These are phyloP conservation scores for Drosophila truncata DNA, from an alignment of 1,140 invertebrate species.

Conservation along the genomic window DNA sequence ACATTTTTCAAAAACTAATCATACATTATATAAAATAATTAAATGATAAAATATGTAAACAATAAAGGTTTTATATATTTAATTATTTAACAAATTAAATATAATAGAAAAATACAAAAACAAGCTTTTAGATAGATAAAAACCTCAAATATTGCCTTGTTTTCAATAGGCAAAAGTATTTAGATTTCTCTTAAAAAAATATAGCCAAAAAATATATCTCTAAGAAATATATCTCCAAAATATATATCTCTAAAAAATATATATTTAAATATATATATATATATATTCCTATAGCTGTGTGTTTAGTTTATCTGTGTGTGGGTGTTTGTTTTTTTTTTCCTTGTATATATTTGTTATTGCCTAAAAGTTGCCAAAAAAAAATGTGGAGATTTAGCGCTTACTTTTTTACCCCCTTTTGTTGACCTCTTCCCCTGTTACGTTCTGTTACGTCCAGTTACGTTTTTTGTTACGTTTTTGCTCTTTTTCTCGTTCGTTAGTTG, in stretches of 20 bases:
- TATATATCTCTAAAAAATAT: not conserved
- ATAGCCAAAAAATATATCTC: not conserved
- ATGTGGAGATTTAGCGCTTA: conserved; percentile 52
- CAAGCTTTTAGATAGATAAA: not conserved
- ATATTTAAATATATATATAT: no score
- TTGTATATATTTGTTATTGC: conserved; percentile 46
- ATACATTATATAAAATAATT: not conserved
- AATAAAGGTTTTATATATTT: not conserved
- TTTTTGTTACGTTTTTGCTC: conserved; percentile 55
- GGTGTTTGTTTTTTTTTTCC: conserved; percentile 9
- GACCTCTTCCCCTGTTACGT: conserved; percentile 33
- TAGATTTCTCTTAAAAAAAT: not conserved
- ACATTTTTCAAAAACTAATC: no score
- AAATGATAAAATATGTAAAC: not conserved
- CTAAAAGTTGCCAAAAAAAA: conserved; percentile 27
- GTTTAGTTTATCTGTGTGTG: not conserved
- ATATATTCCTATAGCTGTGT: conserved; percentile 4
- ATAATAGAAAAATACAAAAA: not conserved
- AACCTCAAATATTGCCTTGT: no score
- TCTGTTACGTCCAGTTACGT: conserved; percentile 9
- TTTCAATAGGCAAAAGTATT: not conserved
- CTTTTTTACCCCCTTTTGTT: conserved; percentile 1
- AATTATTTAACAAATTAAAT: not conserved
- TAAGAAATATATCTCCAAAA: no score
- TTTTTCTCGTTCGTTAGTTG: conserved; percentile 56